Conservation (phyloP, 2,113 vertebrate genomes). For the Girardinichthys multiradiatus region DNA sequence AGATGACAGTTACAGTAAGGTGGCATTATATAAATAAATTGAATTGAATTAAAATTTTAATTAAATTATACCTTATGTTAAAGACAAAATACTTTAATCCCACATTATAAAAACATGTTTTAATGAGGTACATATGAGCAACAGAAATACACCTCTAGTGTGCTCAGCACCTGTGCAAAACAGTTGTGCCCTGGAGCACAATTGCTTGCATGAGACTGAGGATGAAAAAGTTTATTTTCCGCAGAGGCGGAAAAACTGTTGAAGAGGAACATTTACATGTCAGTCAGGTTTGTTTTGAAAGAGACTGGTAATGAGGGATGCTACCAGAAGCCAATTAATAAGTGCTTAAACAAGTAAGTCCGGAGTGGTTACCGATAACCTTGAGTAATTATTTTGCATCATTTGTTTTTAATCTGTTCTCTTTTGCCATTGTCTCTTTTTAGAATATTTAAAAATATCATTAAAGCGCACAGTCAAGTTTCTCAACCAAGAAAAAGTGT, state of each 20-base stretch:
- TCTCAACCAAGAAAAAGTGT: not conserved
- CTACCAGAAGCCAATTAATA: not conserved
- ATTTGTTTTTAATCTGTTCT: not conserved
- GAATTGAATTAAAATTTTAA: not conserved
- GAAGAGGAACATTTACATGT: slow-evolving; percentile 44
- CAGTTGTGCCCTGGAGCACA: slow-evolving; percentile 59
- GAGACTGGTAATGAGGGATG: slow-evolving; percentile 38
- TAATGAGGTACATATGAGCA: slow-evolving; percentile 22
- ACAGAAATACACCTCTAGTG: not conserved
- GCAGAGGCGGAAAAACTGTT: slow-evolving; percentile 48
- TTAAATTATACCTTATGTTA: not conserved
- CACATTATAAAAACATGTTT: not conserved
- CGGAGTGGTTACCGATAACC: not conserved
- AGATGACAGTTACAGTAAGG: not conserved
- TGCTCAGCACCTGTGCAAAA: slow-evolving; percentile 14
- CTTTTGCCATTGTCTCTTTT: not conserved
- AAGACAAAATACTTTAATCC: slow-evolving; percentile 4
- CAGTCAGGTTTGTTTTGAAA: slow-evolving; percentile 69
- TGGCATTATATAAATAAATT: not conserved
- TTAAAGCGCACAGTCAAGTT: not conserved
- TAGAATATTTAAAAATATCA: not conserved
- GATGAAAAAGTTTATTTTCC: slow-evolving; percentile 45
- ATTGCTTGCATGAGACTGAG: slow-evolving; percentile 25
- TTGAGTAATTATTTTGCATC: not conserved
- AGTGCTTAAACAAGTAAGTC: slow-evolving; percentile 21